Conservation (phyloP, 2,888 invertebrate species). For the Melikaiella ostensackeni region DNA sequence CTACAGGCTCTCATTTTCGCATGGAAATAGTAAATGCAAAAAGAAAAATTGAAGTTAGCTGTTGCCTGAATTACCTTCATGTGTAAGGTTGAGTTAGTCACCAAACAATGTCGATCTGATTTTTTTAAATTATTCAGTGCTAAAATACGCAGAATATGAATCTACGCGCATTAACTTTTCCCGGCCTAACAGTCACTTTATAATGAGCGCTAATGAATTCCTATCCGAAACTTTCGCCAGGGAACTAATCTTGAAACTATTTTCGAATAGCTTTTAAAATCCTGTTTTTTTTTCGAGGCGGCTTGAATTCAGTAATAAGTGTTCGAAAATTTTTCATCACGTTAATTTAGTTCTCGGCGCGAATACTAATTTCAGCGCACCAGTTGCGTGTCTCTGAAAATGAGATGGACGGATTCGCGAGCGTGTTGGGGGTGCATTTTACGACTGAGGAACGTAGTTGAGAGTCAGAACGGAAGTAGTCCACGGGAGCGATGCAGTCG, state of each 20-base stretch:
- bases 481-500: conserved; percentile 52
- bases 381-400: conserved; percentile 29
- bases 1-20: too few relatives aligned
- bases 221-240: too few relatives aligned
- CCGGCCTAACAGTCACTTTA: too few relatives aligned
- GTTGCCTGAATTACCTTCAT: too few relatives aligned
- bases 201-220: too few relatives aligned
- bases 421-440: conserved; percentile 37
- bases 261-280: background rate
- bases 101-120: too few relatives aligned
- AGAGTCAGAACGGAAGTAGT: conserved; percentile 56
- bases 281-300: background rate
- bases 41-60: too few relatives aligned
- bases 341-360: conserved; percentile 21
- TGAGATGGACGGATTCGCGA: conserved; percentile 25
- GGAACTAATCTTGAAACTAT: background rate
- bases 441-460: conserved; percentile 21
- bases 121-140: too few relatives aligned
- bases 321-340: background rate
- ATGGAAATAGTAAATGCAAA: too few relatives aligned
- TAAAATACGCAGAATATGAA: too few relatives aligned
- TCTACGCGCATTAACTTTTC: too few relatives aligned
- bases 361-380: conserved; percentile 16
- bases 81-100: too few relatives aligned
- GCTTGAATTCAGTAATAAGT: conserved; percentile 12